A percentile compares a stretch with the other conserved stretches of the same genome.
Conservation (phyloP, 1,140 invertebrate genomes). For the Diorhabda carinulata region DNA sequence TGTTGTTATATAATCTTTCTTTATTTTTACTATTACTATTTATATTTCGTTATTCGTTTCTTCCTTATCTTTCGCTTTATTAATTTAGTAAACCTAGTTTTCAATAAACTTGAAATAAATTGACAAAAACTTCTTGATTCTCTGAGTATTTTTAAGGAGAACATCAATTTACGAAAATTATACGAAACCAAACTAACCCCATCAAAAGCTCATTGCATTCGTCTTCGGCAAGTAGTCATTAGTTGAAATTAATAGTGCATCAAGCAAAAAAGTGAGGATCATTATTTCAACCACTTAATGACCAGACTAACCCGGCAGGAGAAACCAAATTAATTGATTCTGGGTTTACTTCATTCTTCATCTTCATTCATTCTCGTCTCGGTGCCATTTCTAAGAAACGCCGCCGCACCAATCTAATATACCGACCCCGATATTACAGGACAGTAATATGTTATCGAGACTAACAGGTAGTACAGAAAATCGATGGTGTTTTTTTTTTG, state of each 20-base stretch:
- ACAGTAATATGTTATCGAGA: not conserved
- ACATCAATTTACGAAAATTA: not conserved
- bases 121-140: no score
- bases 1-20: no score
- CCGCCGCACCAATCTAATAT: not conserved
- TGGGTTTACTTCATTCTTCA: constrained; percentile 2
- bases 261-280: not conserved
- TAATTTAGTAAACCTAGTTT: no score
- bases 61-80: no score
- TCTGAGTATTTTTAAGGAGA: no score
- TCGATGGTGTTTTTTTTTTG: no score
- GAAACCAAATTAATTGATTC: constrained; percentile 1
- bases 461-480: no score
- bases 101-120: no score
- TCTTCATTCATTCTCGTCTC: constrained; percentile 1
- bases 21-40: no score
- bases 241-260: not conserved
- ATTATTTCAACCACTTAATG: constrained; percentile 2
- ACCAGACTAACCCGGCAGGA: not conserved
- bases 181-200: not conserved
- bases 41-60: no score
- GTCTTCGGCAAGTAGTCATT: not conserved
- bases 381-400: not conserved
- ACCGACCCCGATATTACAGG: not conserved
- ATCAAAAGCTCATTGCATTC: not conserved